A percentile compares a stretch with the other conserved stretches of the same genome.
These are phyloP conservation scores for Rhineura floridana DNA, from an alignment of 2,113 vertebrate species.

Conservation along the genomic window DNA sequence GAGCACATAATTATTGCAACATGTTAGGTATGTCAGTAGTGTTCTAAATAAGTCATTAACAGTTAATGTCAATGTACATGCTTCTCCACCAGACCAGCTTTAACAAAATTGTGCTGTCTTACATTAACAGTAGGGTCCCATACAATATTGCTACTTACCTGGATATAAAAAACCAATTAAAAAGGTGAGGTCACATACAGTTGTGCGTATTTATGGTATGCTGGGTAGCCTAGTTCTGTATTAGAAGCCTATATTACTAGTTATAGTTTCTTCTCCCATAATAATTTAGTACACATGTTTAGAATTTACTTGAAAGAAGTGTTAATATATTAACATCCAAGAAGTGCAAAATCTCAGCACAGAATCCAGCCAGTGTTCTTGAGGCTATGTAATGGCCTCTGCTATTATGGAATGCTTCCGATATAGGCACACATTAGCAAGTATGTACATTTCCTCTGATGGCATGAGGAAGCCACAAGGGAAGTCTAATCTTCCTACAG, in stretches of 20 bases:
- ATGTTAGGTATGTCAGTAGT: background rate
- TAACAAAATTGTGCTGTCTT: background rate
- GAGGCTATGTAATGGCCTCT: background rate
- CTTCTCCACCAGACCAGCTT: background rate
- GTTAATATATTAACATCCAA: background rate
- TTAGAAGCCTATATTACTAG: background rate
- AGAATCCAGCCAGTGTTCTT: too few species aligned
- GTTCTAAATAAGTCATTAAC: background rate
- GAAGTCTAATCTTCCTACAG: background rate
- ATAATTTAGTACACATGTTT: background rate
- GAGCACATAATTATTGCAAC: background rate
- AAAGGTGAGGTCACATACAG: background rate
- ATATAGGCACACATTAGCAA: background rate
- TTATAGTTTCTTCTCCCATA: background rate
- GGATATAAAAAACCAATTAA: background rate
- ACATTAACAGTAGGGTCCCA: conserved; percentile 6
- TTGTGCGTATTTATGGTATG: background rate
- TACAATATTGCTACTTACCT: background rate
- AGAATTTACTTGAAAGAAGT: background rate
- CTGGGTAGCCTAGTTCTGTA: background rate
- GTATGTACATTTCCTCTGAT: too few species aligned
- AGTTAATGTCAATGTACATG: background rate
- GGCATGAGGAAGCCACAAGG: background rate
- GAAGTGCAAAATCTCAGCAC: too few species aligned
- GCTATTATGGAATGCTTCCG: background rate